Conservation (phyloP, 2,797 vertebrate species). For the Eulemur coronatus region DNA sequence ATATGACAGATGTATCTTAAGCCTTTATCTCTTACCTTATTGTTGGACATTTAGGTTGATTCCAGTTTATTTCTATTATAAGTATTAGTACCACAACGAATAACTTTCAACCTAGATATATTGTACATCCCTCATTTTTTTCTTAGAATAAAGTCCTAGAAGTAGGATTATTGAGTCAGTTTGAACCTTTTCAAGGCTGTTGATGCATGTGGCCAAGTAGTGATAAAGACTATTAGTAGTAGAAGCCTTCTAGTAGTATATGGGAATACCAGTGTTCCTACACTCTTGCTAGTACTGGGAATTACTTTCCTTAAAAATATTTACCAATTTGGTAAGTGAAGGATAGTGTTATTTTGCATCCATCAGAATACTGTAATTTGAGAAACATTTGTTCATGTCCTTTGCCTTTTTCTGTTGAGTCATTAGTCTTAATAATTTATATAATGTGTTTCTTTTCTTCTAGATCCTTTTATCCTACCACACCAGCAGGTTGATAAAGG, state of each 20-base stretch:
- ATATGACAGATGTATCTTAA: background rate
- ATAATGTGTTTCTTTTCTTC: slow-evolving; percentile 62
- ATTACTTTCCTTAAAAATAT: slow-evolving; percentile 54
- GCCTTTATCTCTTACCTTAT: slow-evolving; percentile 30
- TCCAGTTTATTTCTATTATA: slow-evolving; percentile 38
- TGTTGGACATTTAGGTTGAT: slow-evolving; percentile 6
- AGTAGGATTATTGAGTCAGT: slow-evolving; percentile 41
- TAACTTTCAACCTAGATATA: slow-evolving; percentile 22
- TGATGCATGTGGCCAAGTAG: background rate
- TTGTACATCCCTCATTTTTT: background rate
- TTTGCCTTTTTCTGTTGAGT: slow-evolving; percentile 52
- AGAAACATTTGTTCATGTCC: slow-evolving; percentile 29
- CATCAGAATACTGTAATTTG: slow-evolving; percentile 52
- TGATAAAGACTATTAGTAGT: background rate
- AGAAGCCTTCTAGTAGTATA: background rate
- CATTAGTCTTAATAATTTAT: slow-evolving; percentile 24
- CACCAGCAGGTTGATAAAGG: slow-evolving; percentile 99
- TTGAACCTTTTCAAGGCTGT: slow-evolving; percentile 23
- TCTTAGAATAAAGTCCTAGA: slow-evolving; percentile 41
- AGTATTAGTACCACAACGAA: background rate
- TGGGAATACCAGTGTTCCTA: slow-evolving; percentile 17
- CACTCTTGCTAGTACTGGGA: background rate
- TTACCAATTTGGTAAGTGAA: slow-evolving; percentile 28
- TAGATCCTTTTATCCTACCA: slow-evolving; percentile 97
- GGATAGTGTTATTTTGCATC: background rate